phyloP scores from a whole-genome alignment of 2,113 vertebrate species.

The Tichodroma muraria region DNA sequence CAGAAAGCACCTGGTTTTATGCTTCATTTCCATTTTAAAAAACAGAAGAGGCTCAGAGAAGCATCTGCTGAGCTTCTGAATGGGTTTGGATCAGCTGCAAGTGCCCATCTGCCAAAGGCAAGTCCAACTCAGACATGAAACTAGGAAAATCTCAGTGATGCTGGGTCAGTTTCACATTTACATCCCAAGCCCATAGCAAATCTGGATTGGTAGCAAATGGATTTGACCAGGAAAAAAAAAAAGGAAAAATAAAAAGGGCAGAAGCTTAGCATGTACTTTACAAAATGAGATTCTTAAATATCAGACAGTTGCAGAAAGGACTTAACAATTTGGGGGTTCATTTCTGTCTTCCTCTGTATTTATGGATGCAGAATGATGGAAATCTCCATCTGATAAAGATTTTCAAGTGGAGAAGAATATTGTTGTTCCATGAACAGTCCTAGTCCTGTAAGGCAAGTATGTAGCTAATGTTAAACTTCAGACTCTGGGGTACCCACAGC shows the following conservation, averaged over 20 bases:
- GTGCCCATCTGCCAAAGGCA: background rate
- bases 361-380: background rate
- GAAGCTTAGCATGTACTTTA: background rate
- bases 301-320: background rate
- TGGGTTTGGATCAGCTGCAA: background rate
- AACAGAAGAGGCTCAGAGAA: background rate
- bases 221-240: background rate
- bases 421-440: background rate
- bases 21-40: background rate
- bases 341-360: background rate
- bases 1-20: background rate
- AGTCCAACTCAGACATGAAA: background rate
- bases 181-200: background rate
- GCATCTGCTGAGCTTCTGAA: slow-evolving; percentile 14
- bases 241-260: no score
- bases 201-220: background rate
- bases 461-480: background rate
- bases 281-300: background rate
- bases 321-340: background rate
- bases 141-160: background rate
- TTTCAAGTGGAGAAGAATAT: background rate
- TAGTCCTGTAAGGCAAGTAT: background rate
- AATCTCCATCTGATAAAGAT: background rate
- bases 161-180: background rate
- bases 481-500: background rate